These are phyloP conservation scores for Drosophila parabipectinata DNA, from an alignment of 1,140 invertebrate genomes.

Conservation along the genomic window DNA sequence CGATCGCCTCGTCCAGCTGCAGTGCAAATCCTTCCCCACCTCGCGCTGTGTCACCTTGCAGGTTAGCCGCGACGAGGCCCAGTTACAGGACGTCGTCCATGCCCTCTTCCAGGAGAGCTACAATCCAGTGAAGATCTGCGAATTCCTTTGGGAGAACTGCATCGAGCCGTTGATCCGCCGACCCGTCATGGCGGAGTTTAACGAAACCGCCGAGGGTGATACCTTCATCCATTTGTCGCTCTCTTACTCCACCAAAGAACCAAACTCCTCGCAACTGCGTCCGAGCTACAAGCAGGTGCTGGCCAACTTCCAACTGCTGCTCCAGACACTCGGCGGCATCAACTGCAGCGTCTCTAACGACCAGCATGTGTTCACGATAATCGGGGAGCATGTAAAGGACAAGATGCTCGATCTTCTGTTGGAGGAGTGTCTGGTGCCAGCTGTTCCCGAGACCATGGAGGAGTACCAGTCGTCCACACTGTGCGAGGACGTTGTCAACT, in stretches of 20 bases:
- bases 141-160: slow-evolving; percentile 76
- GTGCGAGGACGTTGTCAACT: slow-evolving; percentile 87
- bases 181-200: slow-evolving; percentile 72
- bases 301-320: slow-evolving; percentile 86
- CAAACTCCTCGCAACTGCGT: slow-evolving; percentile 36
- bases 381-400: slow-evolving; percentile 87
- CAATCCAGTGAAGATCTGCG: slow-evolving; percentile 63
- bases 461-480: slow-evolving; percentile 88
- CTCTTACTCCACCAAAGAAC: slow-evolving; percentile 73
- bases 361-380: slow-evolving; percentile 86
- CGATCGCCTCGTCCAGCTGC: slow-evolving; percentile 70
- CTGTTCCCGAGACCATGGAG: slow-evolving; percentile 90
- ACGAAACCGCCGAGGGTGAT: slow-evolving; percentile 36
- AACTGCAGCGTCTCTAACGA: slow-evolving; percentile 85
- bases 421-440: slow-evolving; percentile 89
- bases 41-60: slow-evolving; percentile 73
- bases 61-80: slow-evolving; percentile 66
- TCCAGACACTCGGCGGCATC: slow-evolving; percentile 87
- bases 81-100: slow-evolving; percentile 73
- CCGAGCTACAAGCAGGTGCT: slow-evolving; percentile 86
- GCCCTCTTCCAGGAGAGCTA: slow-evolving; percentile 78
- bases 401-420: slow-evolving; percentile 89
- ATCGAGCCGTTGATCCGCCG: slow-evolving; percentile 72
- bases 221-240: slow-evolving; percentile 52
- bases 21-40: slow-evolving; percentile 73